phyloP scores from a whole-genome alignment of 2,797 vertebrate species.

The Vespertilio murinus region DNA sequence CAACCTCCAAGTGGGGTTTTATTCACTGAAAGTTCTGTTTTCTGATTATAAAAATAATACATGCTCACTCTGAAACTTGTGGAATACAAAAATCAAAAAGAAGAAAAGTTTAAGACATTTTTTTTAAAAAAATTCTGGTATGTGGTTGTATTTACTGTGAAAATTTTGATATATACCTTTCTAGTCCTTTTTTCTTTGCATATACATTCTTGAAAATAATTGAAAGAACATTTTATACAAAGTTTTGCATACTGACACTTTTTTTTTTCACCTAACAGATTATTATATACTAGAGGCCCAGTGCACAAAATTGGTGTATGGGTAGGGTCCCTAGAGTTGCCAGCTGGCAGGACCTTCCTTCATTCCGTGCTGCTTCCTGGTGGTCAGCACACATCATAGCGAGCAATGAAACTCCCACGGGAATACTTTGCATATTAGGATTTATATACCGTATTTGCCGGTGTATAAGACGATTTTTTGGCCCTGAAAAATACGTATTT shows the following conservation, averaged over 20 bases:
- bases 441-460: too few relatives aligned
- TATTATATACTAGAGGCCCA: not conserved
- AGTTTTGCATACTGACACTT: not conserved
- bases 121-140: not conserved
- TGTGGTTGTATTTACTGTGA: not conserved
- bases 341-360: too few relatives aligned
- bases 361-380: accelerated
- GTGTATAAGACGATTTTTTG: too few relatives aligned
- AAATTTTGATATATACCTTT: not conserved
- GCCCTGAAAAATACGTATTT: too few relatives aligned
- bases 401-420: too few relatives aligned
- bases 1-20: not conserved
- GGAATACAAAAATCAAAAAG: not conserved
- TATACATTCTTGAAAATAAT: not conserved
- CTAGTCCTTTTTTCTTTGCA: not conserved
- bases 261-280: not conserved
- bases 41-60: not conserved
- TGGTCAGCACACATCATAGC: too few relatives aligned
- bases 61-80: not conserved
- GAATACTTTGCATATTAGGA: too few relatives aligned
- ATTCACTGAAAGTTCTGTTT: not conserved
- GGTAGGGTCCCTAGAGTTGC: too few relatives aligned
- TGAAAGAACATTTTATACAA: not conserved
- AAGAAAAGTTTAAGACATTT: not conserved
- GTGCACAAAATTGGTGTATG: too few relatives aligned